These are phyloP conservation scores for Strix uralensis DNA, from an alignment of 2,113 vertebrate genomes.

Conservation along the genomic window DNA sequence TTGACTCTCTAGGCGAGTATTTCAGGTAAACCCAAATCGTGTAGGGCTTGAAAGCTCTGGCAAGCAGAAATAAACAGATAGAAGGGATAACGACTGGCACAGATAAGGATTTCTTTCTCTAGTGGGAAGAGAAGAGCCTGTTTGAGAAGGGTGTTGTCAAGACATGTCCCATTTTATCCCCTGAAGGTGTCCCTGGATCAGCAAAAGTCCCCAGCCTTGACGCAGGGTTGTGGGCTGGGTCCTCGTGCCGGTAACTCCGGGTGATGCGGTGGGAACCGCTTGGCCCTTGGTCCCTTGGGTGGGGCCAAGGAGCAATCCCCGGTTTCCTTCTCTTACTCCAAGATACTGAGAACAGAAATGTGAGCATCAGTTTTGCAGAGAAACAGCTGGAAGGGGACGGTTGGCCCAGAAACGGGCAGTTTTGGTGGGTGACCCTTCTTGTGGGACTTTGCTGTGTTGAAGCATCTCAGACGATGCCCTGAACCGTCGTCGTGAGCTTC, in stretches of 20 bases:
- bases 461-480: background rate
- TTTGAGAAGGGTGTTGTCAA: background rate
- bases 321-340: background rate
- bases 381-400: background rate
- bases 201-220: background rate
- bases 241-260: accelerated
- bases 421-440: background rate
- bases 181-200: background rate
- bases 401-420: accelerated
- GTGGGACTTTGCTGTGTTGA: background rate
- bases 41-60: background rate
- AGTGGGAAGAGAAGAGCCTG: background rate
- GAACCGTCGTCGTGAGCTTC: accelerated
- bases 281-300: background rate
- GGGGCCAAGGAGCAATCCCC: background rate
- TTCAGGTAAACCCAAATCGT: background rate
- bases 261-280: background rate
- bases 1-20: background rate
- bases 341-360: accelerated
- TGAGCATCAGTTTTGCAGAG: accelerated
- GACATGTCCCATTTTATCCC: background rate
- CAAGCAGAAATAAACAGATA: background rate
- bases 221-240: background rate
- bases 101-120: background rate
- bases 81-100: background rate